Percentiles rank a stretch among this genome's conserved stretches.
These are phyloP conservation scores for Gymnorhina tibicen DNA, from an alignment of 2,113 vertebrate genomes.

Conservation along the genomic window DNA sequence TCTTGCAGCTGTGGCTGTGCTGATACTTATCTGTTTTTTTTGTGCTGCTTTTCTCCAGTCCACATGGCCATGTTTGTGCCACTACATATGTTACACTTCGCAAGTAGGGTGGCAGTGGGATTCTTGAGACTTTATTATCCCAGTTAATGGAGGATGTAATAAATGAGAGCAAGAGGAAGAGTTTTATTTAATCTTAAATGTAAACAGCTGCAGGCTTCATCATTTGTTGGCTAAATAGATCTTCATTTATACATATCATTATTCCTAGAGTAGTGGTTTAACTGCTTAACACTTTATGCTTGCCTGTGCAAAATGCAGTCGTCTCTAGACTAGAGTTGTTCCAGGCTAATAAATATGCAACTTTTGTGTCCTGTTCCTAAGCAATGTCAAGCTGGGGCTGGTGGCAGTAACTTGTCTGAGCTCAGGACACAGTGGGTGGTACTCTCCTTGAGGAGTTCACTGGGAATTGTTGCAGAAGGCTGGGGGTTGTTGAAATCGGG, in stretches of 20 bases:
- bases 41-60: neutral
- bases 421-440: neutral
- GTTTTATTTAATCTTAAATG: neutral
- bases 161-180: neutral
- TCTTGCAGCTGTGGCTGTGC: neutral
- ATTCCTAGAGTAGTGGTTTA: neutral
- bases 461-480: neutral
- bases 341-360: neutral
- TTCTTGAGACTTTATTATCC: neutral
- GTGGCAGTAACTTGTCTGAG: neutral
- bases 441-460: neutral
- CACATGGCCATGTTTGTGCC: neutral
- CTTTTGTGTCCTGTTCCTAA: neutral
- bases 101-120: neutral
- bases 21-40: neutral
- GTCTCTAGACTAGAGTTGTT: neutral
- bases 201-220: neutral
- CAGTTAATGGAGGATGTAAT: neutral
- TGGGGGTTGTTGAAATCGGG: neutral
- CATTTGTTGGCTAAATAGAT: neutral
- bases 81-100: accelerated
- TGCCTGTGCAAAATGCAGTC: neutral
- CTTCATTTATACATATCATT: neutral
- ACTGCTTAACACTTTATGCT: neutral
- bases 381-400: neutral